Conservation (phyloP, 2,113 vertebrate genomes). For the Colistium nudipinnis region DNA sequence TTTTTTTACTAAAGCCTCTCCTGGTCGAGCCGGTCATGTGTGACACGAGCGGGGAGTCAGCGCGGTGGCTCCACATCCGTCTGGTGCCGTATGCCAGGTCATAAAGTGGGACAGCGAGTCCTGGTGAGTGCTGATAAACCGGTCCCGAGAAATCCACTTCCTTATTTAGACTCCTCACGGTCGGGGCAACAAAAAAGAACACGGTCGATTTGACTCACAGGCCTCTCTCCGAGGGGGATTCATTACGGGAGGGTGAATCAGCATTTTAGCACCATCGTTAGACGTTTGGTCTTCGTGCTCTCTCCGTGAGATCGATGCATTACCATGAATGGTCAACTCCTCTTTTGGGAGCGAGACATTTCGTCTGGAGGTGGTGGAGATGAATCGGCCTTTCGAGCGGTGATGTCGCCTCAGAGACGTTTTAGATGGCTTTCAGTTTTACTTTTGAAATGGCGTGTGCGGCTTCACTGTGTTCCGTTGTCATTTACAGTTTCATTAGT, state of each 20-base stretch:
- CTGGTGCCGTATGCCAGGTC: slow-evolving; percentile 29
- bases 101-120: slow-evolving; percentile 46
- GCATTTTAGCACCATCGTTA: slow-evolving; percentile 35
- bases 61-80: slow-evolving; percentile 51
- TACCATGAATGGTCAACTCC: slow-evolving; percentile 72
- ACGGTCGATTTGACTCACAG: slow-evolving; percentile 64
- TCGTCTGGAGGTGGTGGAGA: slow-evolving; percentile 41
- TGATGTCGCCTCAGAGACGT: slow-evolving; percentile 39
- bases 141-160: slow-evolving; percentile 33
- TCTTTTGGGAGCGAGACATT: slow-evolving; percentile 53
- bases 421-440: too few species aligned
- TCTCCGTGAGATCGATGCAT: slow-evolving; percentile 18
- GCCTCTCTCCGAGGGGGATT: slow-evolving; percentile 43
- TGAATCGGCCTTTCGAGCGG: slow-evolving; percentile 67
- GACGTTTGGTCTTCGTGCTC: slow-evolving; percentile 52
- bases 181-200: too few species aligned
- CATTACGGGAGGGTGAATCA: slow-evolving; percentile 68
- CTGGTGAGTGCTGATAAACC: slow-evolving; percentile 42
- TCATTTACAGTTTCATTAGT: too few species aligned
- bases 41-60: slow-evolving; percentile 35
- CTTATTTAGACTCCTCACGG: slow-evolving; percentile 71
- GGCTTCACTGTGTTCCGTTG: background rate
- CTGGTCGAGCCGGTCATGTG: slow-evolving; percentile 66
- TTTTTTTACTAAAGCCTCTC: too few species aligned
- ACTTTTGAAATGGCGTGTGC: slow-evolving; percentile 3